Conservation (phyloP, 2,113 vertebrate species). For the Struthidea cinerea region DNA sequence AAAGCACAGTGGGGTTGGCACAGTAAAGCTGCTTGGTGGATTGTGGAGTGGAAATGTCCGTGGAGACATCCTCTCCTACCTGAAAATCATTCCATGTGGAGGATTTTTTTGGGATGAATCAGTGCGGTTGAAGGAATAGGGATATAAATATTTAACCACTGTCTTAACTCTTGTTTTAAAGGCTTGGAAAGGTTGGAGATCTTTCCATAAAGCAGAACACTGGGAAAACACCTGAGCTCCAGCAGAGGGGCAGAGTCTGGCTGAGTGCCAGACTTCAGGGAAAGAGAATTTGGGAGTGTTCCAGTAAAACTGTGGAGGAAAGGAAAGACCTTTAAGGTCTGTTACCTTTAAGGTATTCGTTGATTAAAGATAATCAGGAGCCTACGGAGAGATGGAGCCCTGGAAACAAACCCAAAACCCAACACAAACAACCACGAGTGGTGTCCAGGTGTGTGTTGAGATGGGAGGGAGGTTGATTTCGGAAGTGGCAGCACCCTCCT, state of each 20-base stretch:
- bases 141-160: not conserved
- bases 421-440: not conserved
- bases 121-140: not conserved
- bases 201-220: not conserved
- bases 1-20: not conserved
- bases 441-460: not conserved
- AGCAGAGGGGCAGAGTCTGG: not conserved
- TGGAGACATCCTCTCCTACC: rapidly evolving
- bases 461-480: not conserved
- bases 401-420: not conserved
- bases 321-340: not conserved
- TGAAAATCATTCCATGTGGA: not conserved
- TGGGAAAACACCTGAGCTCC: not conserved
- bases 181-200: not conserved
- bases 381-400: rapidly evolving
- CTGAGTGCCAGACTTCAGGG: not conserved
- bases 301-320: not conserved
- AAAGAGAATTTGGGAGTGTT: not conserved
- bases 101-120: not conserved
- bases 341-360: not conserved
- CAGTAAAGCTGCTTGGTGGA: not conserved
- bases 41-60: not conserved
- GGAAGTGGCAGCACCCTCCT: not conserved
- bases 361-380: not conserved
- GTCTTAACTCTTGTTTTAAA: not conserved